Base-by-base conservation (phyloP, 2,797 vertebrate species). In the Sebastes goodei region DNA sequence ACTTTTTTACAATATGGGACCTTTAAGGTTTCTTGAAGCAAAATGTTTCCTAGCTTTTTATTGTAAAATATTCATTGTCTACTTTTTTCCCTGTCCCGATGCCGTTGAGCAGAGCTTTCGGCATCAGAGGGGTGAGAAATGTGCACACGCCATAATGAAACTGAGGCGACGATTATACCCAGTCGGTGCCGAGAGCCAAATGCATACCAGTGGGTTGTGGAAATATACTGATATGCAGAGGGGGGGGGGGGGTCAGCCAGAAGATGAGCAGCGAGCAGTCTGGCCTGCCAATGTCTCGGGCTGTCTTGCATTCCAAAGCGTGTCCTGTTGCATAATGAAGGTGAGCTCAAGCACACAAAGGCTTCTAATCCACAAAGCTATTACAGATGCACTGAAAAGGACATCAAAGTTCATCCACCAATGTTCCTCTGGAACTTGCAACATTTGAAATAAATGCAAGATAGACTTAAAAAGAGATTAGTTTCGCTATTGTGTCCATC, bases 181-280 rank as follows among this genome's bases (percentile, higher is more conserved):
- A 60, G 76, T 68, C 11, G 7, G 21, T 63, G 84, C 67, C 21
- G 65, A 56, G 49, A 83, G 86, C 79, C 70, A 75, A 65, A 76
- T 29, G 74, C 81, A 74, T 86, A 85, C 70, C 84, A 82, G 81
- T 78, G 64, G 62, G 67, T 78, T 69, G 55, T 77, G 73, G 68
- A 76, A 89, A 84, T 71, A 32, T 25, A 29, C 71, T 71, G 83
- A 86, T 78, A 74, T 70, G 68, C 78, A 71, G 38, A 65, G 73
- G 77, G 38, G 5, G 77, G 38, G 73, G 75, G 38, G 46, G 69
- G 81, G 84, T 86, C 71, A 73, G 80, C 64, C 84, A 80, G 82
- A 63, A 78, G 79, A 79, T 72, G 74, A 88, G 60, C 59, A 63
- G 65, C 1, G 30, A 84, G 78, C 30, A 21, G 69, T 65, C 60